These are phyloP conservation scores for Vombatus ursinus DNA, from an alignment of 2,113 vertebrate genomes.

Conservation along the genomic window DNA sequence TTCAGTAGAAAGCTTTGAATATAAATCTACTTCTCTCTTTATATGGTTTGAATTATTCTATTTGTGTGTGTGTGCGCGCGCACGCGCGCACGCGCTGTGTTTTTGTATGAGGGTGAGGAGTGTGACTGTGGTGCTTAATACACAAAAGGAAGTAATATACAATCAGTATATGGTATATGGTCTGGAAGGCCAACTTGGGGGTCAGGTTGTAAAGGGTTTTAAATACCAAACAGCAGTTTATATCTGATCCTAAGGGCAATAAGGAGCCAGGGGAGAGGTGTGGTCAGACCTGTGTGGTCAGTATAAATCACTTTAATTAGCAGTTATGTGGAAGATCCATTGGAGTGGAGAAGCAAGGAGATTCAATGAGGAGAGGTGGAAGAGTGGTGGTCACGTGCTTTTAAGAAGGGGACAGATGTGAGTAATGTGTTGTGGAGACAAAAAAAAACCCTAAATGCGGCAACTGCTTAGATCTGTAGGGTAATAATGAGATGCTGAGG, in stretches of 20 bases:
- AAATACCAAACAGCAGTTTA: not conserved
- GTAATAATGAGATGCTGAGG: not conserved
- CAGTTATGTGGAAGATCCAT: not conserved
- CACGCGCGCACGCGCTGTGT: too few species aligned
- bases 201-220: not conserved
- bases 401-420: not conserved
- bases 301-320: not conserved
- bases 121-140: not conserved
- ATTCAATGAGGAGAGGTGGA: not conserved
- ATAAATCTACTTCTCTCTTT: not conserved
- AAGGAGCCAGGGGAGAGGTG: not conserved
- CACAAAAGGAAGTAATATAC: not conserved
- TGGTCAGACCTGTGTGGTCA: not conserved
- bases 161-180: not conserved
- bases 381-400: not conserved
- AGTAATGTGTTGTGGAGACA: not conserved
- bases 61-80: not conserved
- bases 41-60: not conserved
- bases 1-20: not conserved
- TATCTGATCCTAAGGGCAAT: not conserved
- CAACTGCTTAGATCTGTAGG: not conserved
- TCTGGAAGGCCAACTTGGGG: not conserved
- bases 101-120: not conserved
- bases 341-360: not conserved
- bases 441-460: not conserved